These are phyloP conservation scores for Laspeyria flexula DNA, from an alignment of 2,888 invertebrate genomes.

Conservation along the genomic window DNA sequence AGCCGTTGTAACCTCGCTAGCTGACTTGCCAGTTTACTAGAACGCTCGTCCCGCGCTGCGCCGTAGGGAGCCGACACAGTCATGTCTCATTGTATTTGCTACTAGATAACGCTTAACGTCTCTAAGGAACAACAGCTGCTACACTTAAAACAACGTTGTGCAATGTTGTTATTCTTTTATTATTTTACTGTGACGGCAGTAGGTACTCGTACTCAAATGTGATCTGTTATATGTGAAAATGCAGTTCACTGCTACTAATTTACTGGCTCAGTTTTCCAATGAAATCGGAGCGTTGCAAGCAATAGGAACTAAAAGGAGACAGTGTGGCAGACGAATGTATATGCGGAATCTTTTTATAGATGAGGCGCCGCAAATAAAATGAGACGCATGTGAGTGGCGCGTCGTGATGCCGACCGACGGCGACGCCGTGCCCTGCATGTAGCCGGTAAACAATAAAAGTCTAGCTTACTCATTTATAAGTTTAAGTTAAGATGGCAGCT, in stretches of 20 bases:
- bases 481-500: conserved; percentile 32
- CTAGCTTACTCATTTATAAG: conserved; percentile 29
- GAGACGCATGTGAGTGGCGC: conserved; percentile 2
- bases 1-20: conserved; percentile 29
- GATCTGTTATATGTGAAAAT: neutral
- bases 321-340: conserved; percentile 66
- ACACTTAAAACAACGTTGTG: conserved; percentile 16
- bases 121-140: conserved; percentile 22
- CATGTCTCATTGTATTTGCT: conserved; percentile 21
- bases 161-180: neutral
- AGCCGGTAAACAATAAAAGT: conserved; percentile 36
- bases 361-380: conserved; percentile 69
- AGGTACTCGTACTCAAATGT: neutral
- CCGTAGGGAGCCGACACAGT: conserved; percentile 30
- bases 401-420: conserved; percentile 22
- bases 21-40: conserved; percentile 16
- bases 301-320: conserved; percentile 59
- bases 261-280: conserved; percentile 2
- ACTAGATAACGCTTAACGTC: conserved; percentile 25
- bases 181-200: neutral
- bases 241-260: neutral
- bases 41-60: conserved; percentile 10
- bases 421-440: conserved; percentile 10
- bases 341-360: conserved; percentile 73
- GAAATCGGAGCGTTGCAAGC: conserved; percentile 5